These are phyloP conservation scores for Labeo rohita DNA, from an alignment of 2,113 vertebrate genomes.

Conservation along the genomic window DNA sequence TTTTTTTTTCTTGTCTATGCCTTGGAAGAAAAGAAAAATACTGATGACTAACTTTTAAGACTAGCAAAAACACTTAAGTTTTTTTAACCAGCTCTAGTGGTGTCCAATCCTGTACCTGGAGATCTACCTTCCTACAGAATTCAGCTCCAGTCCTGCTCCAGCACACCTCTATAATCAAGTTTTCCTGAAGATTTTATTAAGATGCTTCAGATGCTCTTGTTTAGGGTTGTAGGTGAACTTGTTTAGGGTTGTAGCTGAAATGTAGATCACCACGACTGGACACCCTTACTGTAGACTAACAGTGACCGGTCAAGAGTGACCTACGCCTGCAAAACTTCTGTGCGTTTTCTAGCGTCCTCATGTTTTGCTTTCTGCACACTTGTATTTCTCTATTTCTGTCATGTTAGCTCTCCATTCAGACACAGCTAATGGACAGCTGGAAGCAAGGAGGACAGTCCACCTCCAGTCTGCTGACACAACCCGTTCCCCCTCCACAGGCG, in stretches of 20 bases:
- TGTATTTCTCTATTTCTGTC: constrained; percentile 16
- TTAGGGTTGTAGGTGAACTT: not conserved
- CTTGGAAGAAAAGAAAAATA: too few relatives aligned
- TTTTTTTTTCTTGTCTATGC: too few relatives aligned
- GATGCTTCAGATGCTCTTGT: not conserved
- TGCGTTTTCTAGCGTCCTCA: not conserved
- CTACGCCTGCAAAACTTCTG: not conserved
- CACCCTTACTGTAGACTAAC: not conserved
- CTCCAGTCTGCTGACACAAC: constrained; percentile 61
- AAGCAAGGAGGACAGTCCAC: constrained; percentile 59
- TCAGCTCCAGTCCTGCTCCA: not conserved
- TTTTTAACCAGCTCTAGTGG: too few relatives aligned
- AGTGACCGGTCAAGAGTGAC: not conserved
- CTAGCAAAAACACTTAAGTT: too few relatives aligned
- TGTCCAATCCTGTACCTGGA: too few relatives aligned
- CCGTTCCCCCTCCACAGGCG: constrained; percentile 61
- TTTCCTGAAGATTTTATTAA: not conserved
- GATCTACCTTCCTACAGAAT: not conserved
- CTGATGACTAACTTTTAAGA: too few relatives aligned
- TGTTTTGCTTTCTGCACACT: not conserved
- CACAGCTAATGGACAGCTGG: not conserved
- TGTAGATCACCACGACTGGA: not conserved
- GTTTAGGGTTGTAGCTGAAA: not conserved
- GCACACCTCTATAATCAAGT: not conserved
- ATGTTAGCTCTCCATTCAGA: constrained; percentile 6